Evolutionary conservation across 1,140 invertebrate species (phyloP).

Genomic region (Mercenaria mercenaria): DNA sequence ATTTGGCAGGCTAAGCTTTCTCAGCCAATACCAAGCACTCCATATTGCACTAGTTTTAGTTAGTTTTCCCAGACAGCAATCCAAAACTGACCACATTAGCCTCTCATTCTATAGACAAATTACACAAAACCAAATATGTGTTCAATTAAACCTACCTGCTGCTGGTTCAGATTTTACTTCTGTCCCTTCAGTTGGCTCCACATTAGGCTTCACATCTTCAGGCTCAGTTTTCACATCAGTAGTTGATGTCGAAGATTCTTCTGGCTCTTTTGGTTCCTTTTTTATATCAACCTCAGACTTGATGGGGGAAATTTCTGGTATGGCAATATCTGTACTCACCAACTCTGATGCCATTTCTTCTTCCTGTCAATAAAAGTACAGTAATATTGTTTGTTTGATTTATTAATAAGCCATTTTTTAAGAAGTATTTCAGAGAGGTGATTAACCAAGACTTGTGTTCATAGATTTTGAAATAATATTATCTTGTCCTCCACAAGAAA

Average conservation of each 20-base stretch:
- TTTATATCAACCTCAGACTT: conserved; percentile 73
- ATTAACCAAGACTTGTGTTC: too few species aligned
- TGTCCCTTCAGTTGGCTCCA: conserved; percentile 47
- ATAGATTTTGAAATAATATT: too few species aligned
- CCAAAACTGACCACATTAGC: too few species aligned
- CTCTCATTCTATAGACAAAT: too few species aligned
- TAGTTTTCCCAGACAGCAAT: too few species aligned
- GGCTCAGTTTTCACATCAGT: conserved; percentile 34
- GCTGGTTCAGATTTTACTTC: conserved; percentile 63
- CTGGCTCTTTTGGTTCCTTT: conserved; percentile 65
- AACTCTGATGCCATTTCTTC: conserved; percentile 62
- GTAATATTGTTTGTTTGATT: background rate
- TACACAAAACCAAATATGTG: too few species aligned
- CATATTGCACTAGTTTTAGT: too few species aligned
- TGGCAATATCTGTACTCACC: conserved; percentile 9
- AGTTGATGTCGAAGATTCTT: background rate
- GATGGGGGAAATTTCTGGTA: conserved; percentile 50
- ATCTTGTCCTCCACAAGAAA: too few species aligned
- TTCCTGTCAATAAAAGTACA: background rate
- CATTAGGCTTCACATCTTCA: conserved; percentile 45
- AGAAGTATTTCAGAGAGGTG: too few species aligned
- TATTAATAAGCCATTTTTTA: too few species aligned
- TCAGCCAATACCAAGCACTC: too few species aligned
- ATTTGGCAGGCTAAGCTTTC: too few species aligned
- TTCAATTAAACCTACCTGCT: conserved; percentile 32